phyloP scores from a whole-genome alignment of 2,797 vertebrate genomes.

The Sebastes hubbsi region DNA sequence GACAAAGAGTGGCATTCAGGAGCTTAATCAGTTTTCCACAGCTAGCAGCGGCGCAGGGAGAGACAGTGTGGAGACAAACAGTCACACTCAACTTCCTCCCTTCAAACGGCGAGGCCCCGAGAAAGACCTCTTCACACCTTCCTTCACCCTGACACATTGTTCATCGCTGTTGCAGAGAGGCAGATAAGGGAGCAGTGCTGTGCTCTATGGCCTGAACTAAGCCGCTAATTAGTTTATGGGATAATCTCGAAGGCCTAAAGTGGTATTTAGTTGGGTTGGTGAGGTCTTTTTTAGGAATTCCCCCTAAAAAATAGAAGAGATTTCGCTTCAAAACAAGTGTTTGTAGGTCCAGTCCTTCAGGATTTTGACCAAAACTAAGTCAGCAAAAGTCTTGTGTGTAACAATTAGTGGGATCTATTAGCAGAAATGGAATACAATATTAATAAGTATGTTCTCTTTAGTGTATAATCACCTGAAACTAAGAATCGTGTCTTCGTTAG shows the following conservation, averaged over 20 bases:
- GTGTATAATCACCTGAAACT: background rate
- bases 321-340: background rate
- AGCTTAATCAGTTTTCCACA: slow-evolving; percentile 57
- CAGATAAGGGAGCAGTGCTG: slow-evolving; percentile 41
- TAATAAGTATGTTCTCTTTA: background rate
- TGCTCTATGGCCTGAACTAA: slow-evolving; percentile 40
- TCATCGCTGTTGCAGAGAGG: slow-evolving; percentile 22
- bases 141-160: slow-evolving; percentile 39
- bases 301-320: background rate
- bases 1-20: slow-evolving; percentile 62
- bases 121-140: slow-evolving; percentile 56
- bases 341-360: background rate
- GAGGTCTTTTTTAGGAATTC: background rate
- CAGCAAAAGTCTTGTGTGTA: background rate
- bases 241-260: slow-evolving; percentile 59
- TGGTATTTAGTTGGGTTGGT: slow-evolving; percentile 42
- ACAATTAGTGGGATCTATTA: background rate
- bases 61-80: slow-evolving; percentile 49
- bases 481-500: background rate
- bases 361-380: background rate
- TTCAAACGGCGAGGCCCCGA: slow-evolving; percentile 11
- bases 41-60: slow-evolving; percentile 21
- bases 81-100: slow-evolving; percentile 58
- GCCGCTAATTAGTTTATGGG: slow-evolving; percentile 63
- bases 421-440: background rate